Percentiles rank a stretch among this genome's conserved stretches.
These are phyloP conservation scores for Mesoligia furuncula DNA, from an alignment of 2,888 invertebrate genomes.

Conservation along the genomic window DNA sequence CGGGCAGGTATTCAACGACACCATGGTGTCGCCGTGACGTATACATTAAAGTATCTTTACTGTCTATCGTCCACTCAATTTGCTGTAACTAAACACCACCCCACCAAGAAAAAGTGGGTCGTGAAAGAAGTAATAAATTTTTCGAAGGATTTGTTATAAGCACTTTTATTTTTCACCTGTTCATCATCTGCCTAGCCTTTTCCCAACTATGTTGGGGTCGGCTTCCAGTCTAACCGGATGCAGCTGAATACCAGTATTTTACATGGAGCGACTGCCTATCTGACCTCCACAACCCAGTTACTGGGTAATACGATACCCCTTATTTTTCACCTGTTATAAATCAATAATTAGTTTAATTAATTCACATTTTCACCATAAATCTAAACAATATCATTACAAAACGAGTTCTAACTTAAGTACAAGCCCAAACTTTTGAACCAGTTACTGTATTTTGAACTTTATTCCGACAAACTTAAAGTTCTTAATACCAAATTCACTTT, in stretches of 20 bases:
- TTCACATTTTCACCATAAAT: neutral
- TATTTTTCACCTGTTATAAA: neutral
- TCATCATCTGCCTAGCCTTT: too few relatives aligned
- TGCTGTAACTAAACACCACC: constrained; percentile 4
- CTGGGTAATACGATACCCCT: too few relatives aligned
- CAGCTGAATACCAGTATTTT: too few relatives aligned
- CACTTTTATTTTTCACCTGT: neutral
- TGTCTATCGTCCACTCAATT: constrained; percentile 32
- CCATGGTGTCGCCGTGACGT: constrained; percentile 62
- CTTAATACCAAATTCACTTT: neutral
- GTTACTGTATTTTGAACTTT: constrained; percentile 2
- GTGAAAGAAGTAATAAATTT: neutral
- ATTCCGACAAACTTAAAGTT: neutral
- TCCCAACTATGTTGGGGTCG: too few relatives aligned
- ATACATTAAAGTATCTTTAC: constrained; percentile 19
- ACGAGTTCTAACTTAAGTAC: neutral
- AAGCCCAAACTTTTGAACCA: neutral
- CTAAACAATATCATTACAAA: neutral
- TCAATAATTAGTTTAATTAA: neutral
- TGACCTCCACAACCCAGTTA: too few relatives aligned
- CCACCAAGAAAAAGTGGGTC: neutral
- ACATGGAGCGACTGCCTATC: too few relatives aligned
- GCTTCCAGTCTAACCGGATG: too few relatives aligned
- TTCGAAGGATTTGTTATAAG: neutral
- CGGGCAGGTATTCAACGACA: constrained; percentile 79